Evolutionary conservation across 2,888 invertebrate genomes (phyloP).

Genomic region (Melanchra persicariae): DNA sequence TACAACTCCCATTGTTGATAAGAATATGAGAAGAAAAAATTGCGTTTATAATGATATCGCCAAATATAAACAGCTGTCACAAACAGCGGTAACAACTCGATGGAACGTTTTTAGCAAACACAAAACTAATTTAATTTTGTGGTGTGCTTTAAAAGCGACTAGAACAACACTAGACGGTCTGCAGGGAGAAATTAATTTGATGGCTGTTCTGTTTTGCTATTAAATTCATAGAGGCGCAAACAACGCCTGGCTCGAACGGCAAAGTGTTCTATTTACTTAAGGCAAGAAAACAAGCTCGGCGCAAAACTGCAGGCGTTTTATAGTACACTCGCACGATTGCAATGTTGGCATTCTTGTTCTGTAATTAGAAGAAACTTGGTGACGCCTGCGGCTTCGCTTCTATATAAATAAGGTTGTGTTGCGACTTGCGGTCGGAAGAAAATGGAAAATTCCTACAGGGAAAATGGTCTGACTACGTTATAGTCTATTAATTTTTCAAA

Average conservation of each 20-base stretch:
- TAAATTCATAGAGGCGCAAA: constrained; percentile 63
- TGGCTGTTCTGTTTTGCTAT: constrained; percentile 61
- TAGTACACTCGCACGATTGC: constrained; percentile 58
- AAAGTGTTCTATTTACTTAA: constrained; percentile 65
- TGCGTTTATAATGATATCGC: neutral
- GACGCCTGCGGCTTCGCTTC: constrained; percentile 38
- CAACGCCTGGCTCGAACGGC: constrained; percentile 60
- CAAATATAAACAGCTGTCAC: constrained; percentile 24
- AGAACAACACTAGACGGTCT: constrained; percentile 47
- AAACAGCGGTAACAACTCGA: neutral
- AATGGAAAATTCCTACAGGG: constrained; percentile 18
- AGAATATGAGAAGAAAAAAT: constrained; percentile 2
- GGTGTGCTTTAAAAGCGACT: constrained; percentile 40
- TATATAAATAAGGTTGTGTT: constrained; percentile 41
- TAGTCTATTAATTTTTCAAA: neutral
- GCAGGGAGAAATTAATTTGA: constrained; percentile 63
- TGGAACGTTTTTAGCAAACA: constrained; percentile 38
- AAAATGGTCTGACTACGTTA: constrained; percentile 23
- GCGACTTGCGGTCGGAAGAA: constrained; percentile 20
- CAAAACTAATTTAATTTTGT: constrained; percentile 40
- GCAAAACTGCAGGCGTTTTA: constrained; percentile 69
- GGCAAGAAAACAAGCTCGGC: constrained; percentile 66
- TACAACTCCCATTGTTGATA: constrained; percentile 2
- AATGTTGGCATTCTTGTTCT: constrained; percentile 53
- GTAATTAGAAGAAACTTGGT: constrained; percentile 57